Conservation (phyloP, 2,113 vertebrate species). For the Carassius auratus region DNA sequence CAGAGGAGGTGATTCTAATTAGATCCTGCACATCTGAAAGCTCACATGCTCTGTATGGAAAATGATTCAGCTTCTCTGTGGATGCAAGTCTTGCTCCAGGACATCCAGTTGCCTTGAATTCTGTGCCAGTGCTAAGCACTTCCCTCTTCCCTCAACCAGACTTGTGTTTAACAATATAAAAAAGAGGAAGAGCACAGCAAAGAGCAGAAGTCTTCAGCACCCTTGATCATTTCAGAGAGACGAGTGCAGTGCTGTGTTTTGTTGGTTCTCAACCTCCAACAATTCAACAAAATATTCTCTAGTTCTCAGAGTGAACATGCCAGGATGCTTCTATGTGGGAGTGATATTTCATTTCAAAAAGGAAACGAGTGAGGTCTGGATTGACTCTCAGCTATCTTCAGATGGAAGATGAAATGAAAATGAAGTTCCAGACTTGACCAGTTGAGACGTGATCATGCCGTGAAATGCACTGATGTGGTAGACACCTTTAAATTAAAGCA, state of each 20-base stretch:
- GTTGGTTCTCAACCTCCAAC: no score
- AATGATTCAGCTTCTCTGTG: constrained; percentile 54
- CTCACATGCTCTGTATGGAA: constrained; percentile 22
- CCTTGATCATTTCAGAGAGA: no score
- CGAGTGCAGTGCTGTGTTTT: background rate
- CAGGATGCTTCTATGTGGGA: constrained; percentile 23
- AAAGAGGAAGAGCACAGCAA: constrained; percentile 45
- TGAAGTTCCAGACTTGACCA: background rate
- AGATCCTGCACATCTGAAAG: constrained; percentile 57
- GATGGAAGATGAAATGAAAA: constrained; percentile 15
- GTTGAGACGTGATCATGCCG: background rate
- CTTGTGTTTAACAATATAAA: constrained; percentile 47
- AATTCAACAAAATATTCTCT: constrained; percentile 26
- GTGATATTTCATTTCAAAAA: background rate
- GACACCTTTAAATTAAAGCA: background rate
- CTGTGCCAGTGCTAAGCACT: background rate
- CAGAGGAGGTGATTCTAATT: constrained; percentile 60
- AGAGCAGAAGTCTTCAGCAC: constrained; percentile 51
- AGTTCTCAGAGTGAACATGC: background rate
- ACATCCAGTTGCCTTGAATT: constrained; percentile 41
- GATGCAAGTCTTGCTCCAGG: constrained; percentile 49
- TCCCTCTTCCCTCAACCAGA: constrained; percentile 49
- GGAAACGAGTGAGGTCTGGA: no score
- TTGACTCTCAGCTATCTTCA: background rate
- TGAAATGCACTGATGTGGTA: background rate